Conservation (phyloP, 2,888 invertebrate species). For the Sminthurides aquaticus region DNA sequence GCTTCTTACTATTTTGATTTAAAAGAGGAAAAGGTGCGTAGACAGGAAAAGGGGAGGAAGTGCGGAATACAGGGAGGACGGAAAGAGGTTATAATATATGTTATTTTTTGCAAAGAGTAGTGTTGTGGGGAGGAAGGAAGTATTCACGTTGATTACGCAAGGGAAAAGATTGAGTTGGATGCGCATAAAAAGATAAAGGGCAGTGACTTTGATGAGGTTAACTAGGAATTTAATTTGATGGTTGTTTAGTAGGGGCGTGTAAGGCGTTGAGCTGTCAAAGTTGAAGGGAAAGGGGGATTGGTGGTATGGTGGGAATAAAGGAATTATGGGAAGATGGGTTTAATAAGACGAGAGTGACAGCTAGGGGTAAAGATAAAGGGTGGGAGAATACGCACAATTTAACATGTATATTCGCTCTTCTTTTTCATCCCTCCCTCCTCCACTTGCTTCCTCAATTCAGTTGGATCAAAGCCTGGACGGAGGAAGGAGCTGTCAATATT, state of each 20-base stretch:
- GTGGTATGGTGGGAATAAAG: too few relatives aligned
- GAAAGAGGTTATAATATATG: too few relatives aligned
- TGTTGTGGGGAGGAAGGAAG: neutral
- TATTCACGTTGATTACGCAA: neutral
- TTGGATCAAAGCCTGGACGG: neutral
- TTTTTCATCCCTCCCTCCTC: neutral
- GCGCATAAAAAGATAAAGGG: neutral
- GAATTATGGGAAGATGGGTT: neutral
- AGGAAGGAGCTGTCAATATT: neutral
- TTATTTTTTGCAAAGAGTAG: too few relatives aligned
- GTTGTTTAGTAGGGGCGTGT: neutral
- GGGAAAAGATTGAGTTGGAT: neutral
- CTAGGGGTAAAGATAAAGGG: neutral
- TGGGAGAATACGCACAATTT: neutral
- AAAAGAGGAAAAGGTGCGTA: too few relatives aligned
- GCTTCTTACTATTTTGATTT: too few relatives aligned
- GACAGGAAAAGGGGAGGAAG: too few relatives aligned
- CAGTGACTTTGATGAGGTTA: neutral
- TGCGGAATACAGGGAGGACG: too few relatives aligned
- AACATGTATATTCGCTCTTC: neutral
- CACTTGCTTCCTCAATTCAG: neutral
- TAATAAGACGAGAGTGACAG: neutral
- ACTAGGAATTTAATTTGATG: neutral
- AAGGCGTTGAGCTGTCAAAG: neutral
- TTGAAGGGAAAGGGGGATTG: neutral